A percentile compares a stretch with the other conserved stretches of the same genome.
Evolutionary conservation across 2,888 invertebrate species (phyloP).

Genomic region (Chloromyia formosa): DNA sequence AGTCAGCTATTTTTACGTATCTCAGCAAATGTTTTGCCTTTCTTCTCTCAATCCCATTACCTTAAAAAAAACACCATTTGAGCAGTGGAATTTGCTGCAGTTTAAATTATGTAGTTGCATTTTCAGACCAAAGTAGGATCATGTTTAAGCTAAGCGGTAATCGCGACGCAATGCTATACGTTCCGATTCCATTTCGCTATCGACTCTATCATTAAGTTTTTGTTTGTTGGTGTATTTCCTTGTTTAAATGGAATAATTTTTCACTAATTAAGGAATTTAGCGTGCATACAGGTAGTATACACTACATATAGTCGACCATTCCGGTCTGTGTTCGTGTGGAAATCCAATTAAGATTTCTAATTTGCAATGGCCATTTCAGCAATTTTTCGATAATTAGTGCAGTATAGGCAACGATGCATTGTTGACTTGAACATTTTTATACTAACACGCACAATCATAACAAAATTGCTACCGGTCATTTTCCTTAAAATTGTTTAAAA

Average conservation of each 20-base stretch:
- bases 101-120: conserved; percentile 2
- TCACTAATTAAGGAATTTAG: conserved; percentile 20
- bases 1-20: conserved; percentile 7
- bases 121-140: neutral
- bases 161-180: neutral
- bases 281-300: neutral
- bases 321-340: conserved; percentile 9
- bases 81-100: conserved; percentile 13
- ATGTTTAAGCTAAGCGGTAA: neutral
- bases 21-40: conserved; percentile 31
- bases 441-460: too few relatives aligned
- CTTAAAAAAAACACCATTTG: conserved; percentile 8
- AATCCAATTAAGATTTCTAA: conserved; percentile 27
- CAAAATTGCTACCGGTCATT: too few relatives aligned
- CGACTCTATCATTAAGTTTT: neutral
- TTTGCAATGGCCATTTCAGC: neutral
- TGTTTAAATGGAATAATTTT: conserved; percentile 19
- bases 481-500: too few relatives aligned
- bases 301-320: too few relatives aligned
- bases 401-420: conserved; percentile 9
- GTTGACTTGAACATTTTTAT: too few relatives aligned
- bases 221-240: conserved; percentile 10
- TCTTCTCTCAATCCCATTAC: conserved; percentile 26
- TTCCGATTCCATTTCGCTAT: neutral
- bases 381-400: conserved; percentile 18